Evolutionary conservation across 2,888 invertebrate species (phyloP).

Genomic region (Lydus trimaculatus): DNA sequence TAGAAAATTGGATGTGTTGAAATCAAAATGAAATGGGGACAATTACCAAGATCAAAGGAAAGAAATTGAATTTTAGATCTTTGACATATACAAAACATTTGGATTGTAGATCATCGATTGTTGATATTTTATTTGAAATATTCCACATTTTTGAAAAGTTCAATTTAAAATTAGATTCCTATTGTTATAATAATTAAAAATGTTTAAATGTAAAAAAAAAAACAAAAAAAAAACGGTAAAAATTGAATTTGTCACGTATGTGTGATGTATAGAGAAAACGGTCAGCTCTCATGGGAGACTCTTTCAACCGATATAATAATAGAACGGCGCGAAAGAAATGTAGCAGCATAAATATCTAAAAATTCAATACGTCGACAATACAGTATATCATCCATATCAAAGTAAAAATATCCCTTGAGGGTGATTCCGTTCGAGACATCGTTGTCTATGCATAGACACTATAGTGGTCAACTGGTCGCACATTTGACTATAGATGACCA

Average conservation of each 20-base stretch:
- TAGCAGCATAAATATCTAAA: constrained; percentile 51
- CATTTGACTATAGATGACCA: constrained; percentile 62
- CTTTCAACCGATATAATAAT: constrained; percentile 35
- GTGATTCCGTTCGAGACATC: constrained; percentile 56
- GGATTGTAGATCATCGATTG: constrained; percentile 3
- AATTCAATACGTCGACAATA: constrained; percentile 57
- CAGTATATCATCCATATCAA: constrained; percentile 60
- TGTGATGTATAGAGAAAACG: constrained; percentile 11
- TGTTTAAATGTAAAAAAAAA: not conserved
- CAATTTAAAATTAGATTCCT: not conserved
- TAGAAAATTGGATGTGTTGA: constrained; percentile 7
- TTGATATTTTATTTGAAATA: not conserved
- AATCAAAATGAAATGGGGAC: constrained; percentile 3
- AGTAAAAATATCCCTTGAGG: constrained; percentile 57
- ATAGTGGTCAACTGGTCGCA: constrained; percentile 57
- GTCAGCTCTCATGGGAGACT: constrained; percentile 22
- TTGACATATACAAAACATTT: constrained; percentile 8
- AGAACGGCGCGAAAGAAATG: constrained; percentile 28
- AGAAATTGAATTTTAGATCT: not conserved
- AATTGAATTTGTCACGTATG: constrained; percentile 25
- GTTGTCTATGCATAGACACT: constrained; percentile 57
- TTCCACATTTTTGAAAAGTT: not conserved
- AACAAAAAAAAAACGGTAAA: not conserved
- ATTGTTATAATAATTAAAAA: not conserved
- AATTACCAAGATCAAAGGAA: constrained; percentile 5